A percentile compares a stretch with the other conserved stretches of the same genome.
phyloP scores from a whole-genome alignment of 1,140 invertebrate species.

The Coelopa frigida region DNA sequence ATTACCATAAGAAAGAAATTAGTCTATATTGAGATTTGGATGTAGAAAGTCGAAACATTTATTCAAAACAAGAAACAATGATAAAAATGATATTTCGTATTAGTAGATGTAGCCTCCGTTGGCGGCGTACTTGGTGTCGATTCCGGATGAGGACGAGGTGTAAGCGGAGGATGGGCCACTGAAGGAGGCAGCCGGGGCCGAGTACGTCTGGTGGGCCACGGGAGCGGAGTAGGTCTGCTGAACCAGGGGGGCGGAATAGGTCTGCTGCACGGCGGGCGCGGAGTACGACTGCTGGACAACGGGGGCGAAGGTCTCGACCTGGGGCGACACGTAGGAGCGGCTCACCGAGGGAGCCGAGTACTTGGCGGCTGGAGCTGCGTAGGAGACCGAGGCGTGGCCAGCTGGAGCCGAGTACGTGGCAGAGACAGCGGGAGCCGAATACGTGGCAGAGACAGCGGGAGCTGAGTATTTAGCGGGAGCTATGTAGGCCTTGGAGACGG shows the following conservation, averaged over 20 bases:
- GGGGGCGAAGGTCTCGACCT: background rate
- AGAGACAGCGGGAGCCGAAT: background rate
- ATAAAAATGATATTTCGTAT: too few relatives aligned
- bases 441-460: background rate
- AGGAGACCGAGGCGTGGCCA: background rate
- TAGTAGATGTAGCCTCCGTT: conserved; percentile 39
- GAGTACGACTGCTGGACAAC: conserved; percentile 1
- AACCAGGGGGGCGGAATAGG: background rate
- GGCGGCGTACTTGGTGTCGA: conserved; percentile 33
- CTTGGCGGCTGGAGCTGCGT: background rate
- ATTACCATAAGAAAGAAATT: too few relatives aligned
- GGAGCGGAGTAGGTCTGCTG: background rate
- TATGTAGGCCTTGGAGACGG: conserved; percentile 1
- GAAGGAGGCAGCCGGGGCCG: conserved; percentile 6
- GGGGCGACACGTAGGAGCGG: background rate
- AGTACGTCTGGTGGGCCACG: conserved; percentile 4
- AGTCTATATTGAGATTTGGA: too few relatives aligned
- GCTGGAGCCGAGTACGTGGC: background rate
- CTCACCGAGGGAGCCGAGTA: conserved; percentile 1
- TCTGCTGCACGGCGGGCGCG: conserved; percentile 1
- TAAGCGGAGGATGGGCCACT: background rate
- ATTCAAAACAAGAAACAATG: too few relatives aligned
- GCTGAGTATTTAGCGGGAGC: background rate
- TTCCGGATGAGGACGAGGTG: conserved; percentile 13
- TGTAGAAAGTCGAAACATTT: too few relatives aligned